A percentile compares a stretch with the other conserved stretches of the same genome.
Evolutionary conservation across 2,797 vertebrate genomes (phyloP).

Genomic region (Leontocebus nigricollis): DNA sequence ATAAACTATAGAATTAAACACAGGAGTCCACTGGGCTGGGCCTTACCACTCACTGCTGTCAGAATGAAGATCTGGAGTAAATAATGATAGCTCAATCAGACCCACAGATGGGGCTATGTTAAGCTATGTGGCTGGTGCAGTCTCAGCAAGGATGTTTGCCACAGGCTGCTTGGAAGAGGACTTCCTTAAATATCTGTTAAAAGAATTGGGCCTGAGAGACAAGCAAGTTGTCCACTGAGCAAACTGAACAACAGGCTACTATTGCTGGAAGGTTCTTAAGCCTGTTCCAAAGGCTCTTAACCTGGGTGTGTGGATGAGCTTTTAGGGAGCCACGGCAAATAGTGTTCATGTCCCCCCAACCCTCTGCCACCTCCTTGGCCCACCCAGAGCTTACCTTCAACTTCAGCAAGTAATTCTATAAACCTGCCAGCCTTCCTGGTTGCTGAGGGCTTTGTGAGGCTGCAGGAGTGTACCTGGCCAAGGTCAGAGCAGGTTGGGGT

Average conservation of each 20-base stretch:
- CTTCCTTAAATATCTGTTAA: not conserved
- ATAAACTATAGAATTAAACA: not conserved
- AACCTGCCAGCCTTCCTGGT: not conserved
- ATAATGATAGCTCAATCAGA: not conserved
- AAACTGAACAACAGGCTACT: not conserved
- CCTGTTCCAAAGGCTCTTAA: not conserved
- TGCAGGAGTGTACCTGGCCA: not conserved
- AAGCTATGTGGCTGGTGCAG: not conserved
- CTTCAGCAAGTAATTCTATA: not conserved
- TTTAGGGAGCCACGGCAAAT: not conserved
- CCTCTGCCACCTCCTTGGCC: not conserved
- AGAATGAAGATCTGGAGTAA: not conserved
- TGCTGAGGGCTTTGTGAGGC: not conserved
- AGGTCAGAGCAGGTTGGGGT: not conserved
- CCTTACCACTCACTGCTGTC: not conserved
- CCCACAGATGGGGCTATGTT: not conserved
- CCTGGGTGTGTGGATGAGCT: fast-evolving
- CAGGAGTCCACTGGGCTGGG: not conserved
- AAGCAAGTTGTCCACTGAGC: not conserved
- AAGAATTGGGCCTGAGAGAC: not conserved
- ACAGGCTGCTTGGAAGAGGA: not conserved
- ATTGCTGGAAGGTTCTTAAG: not conserved
- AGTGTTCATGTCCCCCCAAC: not conserved
- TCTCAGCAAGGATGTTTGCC: not conserved
- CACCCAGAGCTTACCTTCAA: not conserved